Conservation (phyloP, 2,888 invertebrate species). For the Rhamphomyia laevipes region DNA sequence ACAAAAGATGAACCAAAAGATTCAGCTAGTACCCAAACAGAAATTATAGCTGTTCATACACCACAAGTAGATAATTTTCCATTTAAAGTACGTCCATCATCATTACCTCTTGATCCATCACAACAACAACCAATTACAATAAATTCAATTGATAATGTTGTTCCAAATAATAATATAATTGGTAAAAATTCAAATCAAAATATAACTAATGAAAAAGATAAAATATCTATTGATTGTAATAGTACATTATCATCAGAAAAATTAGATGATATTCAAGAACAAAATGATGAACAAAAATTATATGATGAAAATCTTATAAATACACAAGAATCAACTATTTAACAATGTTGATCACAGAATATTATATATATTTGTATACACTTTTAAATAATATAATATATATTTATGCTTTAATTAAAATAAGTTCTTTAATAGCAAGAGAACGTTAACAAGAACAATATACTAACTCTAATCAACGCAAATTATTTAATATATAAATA, state of each 20-base stretch:
- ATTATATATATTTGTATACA: not conserved
- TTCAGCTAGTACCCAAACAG: slow-evolving; percentile 59
- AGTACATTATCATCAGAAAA: not conserved
- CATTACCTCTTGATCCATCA: slow-evolving; percentile 26
- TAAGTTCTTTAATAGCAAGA: no score
- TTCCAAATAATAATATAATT: slow-evolving; percentile 12
- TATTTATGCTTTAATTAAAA: no score
- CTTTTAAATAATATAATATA: not conserved
- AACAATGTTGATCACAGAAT: not conserved
- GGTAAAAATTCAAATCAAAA: not conserved
- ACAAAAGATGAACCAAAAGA: slow-evolving; percentile 23
- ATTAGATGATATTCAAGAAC: not conserved
- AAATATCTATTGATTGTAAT: not conserved
- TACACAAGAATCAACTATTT: not conserved
- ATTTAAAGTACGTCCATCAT: slow-evolving; percentile 31
- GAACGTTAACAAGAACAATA: no score
- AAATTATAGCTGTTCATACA: slow-evolving; percentile 65
- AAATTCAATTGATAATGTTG: slow-evolving; percentile 14
- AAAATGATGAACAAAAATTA: slow-evolving; percentile 3
- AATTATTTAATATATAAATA: no score
- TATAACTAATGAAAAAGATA: not conserved
- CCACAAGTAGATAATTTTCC: slow-evolving; percentile 51
- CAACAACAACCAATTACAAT: slow-evolving; percentile 15
- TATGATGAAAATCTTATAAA: not conserved
- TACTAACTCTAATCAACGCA: no score